A percentile compares a stretch with the other conserved stretches of the same genome.
Evolutionary conservation across 2,888 invertebrate species (phyloP).

Genomic region (Hybos culiciformis): DNA sequence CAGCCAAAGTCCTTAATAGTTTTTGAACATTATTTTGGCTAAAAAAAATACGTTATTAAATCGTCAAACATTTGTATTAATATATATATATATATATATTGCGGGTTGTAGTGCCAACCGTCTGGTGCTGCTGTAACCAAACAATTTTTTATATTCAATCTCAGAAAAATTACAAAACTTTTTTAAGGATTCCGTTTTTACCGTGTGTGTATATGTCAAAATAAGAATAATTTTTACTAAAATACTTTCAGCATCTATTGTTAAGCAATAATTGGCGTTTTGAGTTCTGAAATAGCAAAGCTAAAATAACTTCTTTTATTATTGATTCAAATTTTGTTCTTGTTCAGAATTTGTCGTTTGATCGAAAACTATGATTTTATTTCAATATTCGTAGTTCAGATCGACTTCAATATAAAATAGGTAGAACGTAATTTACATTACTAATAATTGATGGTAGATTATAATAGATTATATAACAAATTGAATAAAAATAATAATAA

Average conservation of each 20-base stretch:
- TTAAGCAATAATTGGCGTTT: slow-evolving; percentile 13
- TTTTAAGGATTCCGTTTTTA: slow-evolving; percentile 12
- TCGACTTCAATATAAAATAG: too few species aligned
- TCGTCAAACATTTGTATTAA: background rate
- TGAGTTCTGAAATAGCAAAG: background rate
- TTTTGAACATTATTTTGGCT: background rate
- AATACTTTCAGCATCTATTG: slow-evolving; percentile 12
- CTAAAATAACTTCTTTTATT: slow-evolving; percentile 3
- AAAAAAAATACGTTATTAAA: slow-evolving; percentile 2
- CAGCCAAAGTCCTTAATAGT: background rate
- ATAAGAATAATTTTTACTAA: slow-evolving; percentile 15
- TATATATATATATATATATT: background rate
- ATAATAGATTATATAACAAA: too few species aligned
- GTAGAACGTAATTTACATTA: too few species aligned
- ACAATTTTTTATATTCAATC: slow-evolving; percentile 2
- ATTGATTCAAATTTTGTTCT: slow-evolving; percentile 15
- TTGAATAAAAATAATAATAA: too few species aligned
- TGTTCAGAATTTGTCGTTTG: slow-evolving; percentile 13
- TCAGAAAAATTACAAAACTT: slow-evolving; percentile 1
- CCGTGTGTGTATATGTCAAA: slow-evolving; percentile 17
- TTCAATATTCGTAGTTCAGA: too few species aligned
- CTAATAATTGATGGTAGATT: too few species aligned
- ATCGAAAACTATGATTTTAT: slow-evolving; percentile 15
- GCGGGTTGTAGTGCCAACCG: background rate
- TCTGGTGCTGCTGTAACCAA: background rate